These are phyloP conservation scores for Pitta sordida DNA, from an alignment of 2,113 vertebrate species.

Conservation along the genomic window DNA sequence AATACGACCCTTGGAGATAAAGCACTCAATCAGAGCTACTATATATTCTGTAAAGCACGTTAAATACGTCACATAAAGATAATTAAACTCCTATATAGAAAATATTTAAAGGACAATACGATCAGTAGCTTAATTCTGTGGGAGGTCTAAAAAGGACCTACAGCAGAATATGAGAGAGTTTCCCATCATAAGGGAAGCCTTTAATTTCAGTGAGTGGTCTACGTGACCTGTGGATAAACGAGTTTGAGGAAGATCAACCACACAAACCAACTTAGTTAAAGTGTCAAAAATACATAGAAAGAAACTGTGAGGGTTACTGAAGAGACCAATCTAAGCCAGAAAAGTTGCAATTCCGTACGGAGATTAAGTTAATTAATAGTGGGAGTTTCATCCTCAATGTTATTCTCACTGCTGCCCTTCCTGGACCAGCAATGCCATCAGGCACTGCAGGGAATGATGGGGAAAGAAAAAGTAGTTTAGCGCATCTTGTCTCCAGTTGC, in stretches of 20 bases:
- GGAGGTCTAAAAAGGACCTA: not conserved
- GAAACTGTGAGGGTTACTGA: not conserved
- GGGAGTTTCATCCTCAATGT: fast-evolving
- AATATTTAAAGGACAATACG: not conserved
- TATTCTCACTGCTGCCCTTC: not conserved
- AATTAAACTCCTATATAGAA: not conserved
- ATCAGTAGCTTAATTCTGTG: not conserved
- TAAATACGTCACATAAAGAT: not conserved
- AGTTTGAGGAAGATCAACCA: not conserved
- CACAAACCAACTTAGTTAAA: not conserved
- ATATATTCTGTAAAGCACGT: not conserved
- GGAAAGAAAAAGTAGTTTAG: not conserved
- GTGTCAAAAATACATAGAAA: not conserved
- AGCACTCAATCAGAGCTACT: not conserved
- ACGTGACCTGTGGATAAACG: not conserved
- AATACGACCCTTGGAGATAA: not conserved
- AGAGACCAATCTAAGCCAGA: not conserved
- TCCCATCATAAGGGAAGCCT: not conserved
- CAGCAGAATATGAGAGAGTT: not conserved
- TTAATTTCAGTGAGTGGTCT: not conserved
- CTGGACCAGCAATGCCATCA: not conserved
- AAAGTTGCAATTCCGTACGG: not conserved
- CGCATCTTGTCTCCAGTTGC: not conserved
- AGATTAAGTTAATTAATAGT: not conserved
- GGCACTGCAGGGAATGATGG: not conserved